phyloP scores from a whole-genome alignment of 2,888 invertebrate genomes.

The Perithous albicinctus region DNA sequence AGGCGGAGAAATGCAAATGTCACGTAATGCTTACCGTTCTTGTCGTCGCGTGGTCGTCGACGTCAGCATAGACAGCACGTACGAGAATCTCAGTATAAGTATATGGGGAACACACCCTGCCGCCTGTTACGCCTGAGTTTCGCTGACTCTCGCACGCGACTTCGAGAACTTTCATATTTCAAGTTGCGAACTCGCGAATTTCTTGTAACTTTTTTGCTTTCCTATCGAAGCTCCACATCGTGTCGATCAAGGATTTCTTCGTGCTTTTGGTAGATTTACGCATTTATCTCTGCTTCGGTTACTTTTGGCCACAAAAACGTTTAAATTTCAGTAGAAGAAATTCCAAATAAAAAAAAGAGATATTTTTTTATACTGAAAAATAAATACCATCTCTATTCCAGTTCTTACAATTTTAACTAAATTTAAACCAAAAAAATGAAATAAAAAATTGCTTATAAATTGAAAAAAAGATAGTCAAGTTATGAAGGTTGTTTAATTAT shows the following conservation, averaged over 20 bases:
- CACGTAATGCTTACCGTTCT: conserved; percentile 60
- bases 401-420: too few relatives aligned
- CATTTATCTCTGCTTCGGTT: not conserved
- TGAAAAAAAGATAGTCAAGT: too few relatives aligned
- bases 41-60: conserved; percentile 49
- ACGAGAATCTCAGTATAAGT: conserved; percentile 38
- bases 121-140: conserved; percentile 56
- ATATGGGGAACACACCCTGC: conserved; percentile 33
- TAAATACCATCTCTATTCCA: too few relatives aligned
- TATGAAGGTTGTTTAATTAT: too few relatives aligned
- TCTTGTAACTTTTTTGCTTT: not conserved
- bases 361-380: too few relatives aligned
- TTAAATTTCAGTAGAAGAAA: too few relatives aligned
- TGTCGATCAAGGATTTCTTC: not conserved
- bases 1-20: conserved; percentile 62
- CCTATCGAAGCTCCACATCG: not conserved
- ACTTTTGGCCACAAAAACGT: not conserved
- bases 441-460: too few relatives aligned
- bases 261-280: not conserved
- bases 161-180: conserved; percentile 60
- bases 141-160: conserved; percentile 56
- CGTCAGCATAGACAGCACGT: conserved; percentile 54
- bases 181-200: conserved; percentile 15
- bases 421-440: too few relatives aligned
- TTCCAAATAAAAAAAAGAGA: too few relatives aligned